These are phyloP conservation scores for Zonotrichia leucophrys DNA, from an alignment of 2,113 vertebrate species.

Conservation along the genomic window DNA sequence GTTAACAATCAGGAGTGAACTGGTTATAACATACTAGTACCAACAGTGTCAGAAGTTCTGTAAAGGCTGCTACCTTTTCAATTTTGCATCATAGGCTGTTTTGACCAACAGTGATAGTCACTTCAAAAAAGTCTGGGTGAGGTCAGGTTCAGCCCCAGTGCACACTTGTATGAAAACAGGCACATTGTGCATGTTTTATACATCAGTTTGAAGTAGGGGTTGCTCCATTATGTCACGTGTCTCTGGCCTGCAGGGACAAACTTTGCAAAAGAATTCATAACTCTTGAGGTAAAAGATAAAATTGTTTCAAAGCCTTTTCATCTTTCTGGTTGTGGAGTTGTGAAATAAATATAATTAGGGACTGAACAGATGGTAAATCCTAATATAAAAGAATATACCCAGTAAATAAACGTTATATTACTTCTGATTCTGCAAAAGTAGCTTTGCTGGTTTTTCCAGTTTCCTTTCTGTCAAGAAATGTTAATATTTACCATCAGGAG, in stretches of 20 bases:
- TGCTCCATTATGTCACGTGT: neutral
- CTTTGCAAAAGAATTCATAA: neutral
- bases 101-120: neutral
- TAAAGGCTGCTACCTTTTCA: neutral
- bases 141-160: neutral
- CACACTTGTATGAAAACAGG: neutral
- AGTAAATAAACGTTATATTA: neutral
- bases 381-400: neutral
- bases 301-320: slow-evolving; percentile 3
- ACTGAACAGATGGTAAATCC: slow-evolving; percentile 1
- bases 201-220: neutral
- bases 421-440: neutral
- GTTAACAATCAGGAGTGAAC: neutral
- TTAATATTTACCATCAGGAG: neutral
- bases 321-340: neutral
- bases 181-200: rapidly evolving
- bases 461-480: neutral
- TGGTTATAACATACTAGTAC: neutral
- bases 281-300: neutral
- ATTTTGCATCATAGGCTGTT: neutral
- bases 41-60: neutral
- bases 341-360: slow-evolving; percentile 16
- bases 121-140: neutral
- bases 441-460: neutral
- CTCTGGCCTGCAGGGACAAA: neutral